Evolutionary conservation across 2,113 vertebrate genomes (phyloP).

Genomic region (Acanthisitta chloris): DNA sequence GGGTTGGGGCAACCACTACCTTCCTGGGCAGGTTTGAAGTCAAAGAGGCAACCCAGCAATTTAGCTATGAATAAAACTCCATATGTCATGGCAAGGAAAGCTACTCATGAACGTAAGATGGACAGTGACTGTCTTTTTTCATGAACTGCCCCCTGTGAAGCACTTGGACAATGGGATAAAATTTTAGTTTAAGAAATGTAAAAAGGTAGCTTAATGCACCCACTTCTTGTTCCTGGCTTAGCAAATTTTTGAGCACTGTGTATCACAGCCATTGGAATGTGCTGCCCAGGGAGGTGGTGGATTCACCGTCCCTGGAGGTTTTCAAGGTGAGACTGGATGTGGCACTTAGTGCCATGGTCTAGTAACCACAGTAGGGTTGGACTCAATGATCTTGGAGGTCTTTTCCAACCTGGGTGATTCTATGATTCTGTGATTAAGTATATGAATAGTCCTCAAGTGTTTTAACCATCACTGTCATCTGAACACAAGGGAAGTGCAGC

Average conservation of each 20-base stretch:
- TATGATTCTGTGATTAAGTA: too few relatives aligned
- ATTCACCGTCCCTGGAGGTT: too few relatives aligned
- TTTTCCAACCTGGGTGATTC: too few relatives aligned
- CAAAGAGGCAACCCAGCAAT: background rate
- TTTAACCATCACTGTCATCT: background rate
- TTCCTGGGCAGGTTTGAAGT: too few relatives aligned
- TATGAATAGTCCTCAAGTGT: background rate
- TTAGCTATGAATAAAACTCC: background rate
- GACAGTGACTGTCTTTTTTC: background rate
- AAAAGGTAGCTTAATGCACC: background rate
- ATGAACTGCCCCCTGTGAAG: background rate
- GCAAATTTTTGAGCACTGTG: background rate
- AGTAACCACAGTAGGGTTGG: too few relatives aligned
- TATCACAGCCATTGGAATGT: too few relatives aligned
- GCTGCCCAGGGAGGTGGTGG: too few relatives aligned
- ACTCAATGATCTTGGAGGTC: too few relatives aligned
- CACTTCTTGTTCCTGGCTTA: background rate
- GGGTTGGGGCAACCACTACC: too few relatives aligned
- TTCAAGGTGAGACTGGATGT: too few relatives aligned
- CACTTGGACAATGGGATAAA: background rate
- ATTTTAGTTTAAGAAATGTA: background rate
- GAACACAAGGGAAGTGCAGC: background rate
- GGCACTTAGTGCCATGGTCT: too few relatives aligned
- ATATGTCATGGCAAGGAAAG: background rate
- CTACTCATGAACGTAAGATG: background rate